Base-by-base conservation (phyloP, 2,888 invertebrate genomes). In the Dicranocentrus wangi region DNA sequence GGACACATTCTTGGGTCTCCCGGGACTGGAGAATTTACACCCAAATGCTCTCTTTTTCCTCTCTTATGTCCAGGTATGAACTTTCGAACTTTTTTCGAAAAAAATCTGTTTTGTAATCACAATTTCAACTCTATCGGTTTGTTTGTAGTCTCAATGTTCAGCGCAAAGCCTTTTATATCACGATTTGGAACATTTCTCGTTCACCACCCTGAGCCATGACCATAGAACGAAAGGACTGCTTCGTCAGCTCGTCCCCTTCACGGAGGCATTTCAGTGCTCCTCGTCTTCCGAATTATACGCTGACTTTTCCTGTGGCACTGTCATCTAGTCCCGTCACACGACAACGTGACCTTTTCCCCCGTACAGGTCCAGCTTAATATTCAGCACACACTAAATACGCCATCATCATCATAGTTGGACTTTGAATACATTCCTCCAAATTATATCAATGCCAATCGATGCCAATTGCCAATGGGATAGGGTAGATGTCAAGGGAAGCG, bases 21-120 rank as follows among this genome's bases (percentile, higher is more conserved):
- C 90, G 2, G 89, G 89, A 0, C 87, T 91, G 81, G 90, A 91
- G 84, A 88, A 87, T 53, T 89, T 88, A 66, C 90, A 90, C 86
- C 89, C 90, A 72, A 88, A 90, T 28, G 90, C 90, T 61, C 88
- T 91, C 76, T 92, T 91, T 87, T 92, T 91, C 87, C 86, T 92
- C 13, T 87, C 91, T 0, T 91, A 90, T 86, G 90, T 91, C 13
- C 92, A 92, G 89, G 90, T 90, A 88, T 84, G 78, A 23, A 47
- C 15, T 53, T 15, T 72, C n/a, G n/a, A n/a, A n/a, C n/a, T n/a
- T n/a, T n/a, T n/a, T n/a, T n/a, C n/a, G n/a, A 19, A n/a, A 51
- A 47, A 32, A 47, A 23, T 51, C 3, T 25, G 66, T 27, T 55
- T 21, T 27, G 21, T 47, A 72, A 15, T n/a, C 21, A 55, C 17